Evolutionary conservation across 2,888 invertebrate species (phyloP), one percentile per base, ranked within the genome.

Genomic region (Toxonevra muliebris): DNA sequence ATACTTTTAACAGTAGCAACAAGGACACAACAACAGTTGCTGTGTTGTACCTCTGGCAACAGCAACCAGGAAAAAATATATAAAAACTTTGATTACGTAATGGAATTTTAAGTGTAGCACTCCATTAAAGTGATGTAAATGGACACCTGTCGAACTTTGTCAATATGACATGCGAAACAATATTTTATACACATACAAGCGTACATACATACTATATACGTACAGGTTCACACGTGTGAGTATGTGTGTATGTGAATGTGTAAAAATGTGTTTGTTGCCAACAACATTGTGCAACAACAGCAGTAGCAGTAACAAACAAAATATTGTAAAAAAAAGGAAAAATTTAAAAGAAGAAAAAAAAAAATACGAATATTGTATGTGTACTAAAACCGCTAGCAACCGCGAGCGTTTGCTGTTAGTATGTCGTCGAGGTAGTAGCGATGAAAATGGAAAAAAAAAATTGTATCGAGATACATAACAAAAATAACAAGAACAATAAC

Each of bases 141-240:
- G 68, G 68, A 70, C 70, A 70, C 68, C 68, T 68, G 68, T 65
- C 70, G 70, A 61, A 67, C 61, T 64, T 69, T 69, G 66, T 64
- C 66, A 69, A 66, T 59, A 67, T 61, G 61, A 67, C 64, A 52
- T 54, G 48, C 54, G 58, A 40, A 61, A 60, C 61, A 61, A 58
- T 66, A 65, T 65, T 65, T 65, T 65, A 58, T 58, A 50, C 13
- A 13, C 15, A 50, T 48, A 15, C 48, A 48, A 7, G 15, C 13
- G 11, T n/a, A 48, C 48, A 48, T 30, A 30, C 30, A 30, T 4
- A 30, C 30, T n/a, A n/a, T n/a, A n/a, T n/a, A n/a, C n/a, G n/a
- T n/a, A n/a, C n/a, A n/a, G n/a, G 30, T 17, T 50, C 20, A 50
- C 7, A 43, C 9, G 41, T 40, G 19, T 9, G 58, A 15, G 15